Evolutionary conservation across 2,797 vertebrate genomes (phyloP), one percentile per base, ranked within the genome.

Genomic region (Neopelma chrysocephalum): DNA sequence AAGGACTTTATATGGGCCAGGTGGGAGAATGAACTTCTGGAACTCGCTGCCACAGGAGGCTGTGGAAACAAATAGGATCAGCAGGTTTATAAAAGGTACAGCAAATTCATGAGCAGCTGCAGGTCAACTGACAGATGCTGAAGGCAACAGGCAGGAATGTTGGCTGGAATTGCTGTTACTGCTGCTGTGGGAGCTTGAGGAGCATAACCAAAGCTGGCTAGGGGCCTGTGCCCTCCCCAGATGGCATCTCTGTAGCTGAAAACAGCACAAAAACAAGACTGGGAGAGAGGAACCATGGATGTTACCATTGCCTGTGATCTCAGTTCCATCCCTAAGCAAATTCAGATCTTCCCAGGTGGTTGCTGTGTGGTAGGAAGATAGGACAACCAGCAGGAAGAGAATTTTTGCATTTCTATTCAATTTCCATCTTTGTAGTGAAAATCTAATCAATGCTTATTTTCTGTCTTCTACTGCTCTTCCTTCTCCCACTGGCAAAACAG

Each of bases 51-150:
- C 66, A 62, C 56, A 42, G 89, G 78, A 91, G 64, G 66, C 0
- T 80, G 91, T 89, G 47, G 54, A 85, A 93, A 91, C 66, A 87
- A 84, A 76, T 17, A n/a, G 75, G 31, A 62, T 84, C 91, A 93
- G 91, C 89, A 94, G 87, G 84, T 92, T 95, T 92, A 12, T 61
- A 65, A 92, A 94, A 75, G 82, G n/a, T 86, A 25, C 7, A 88
- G 86, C 50, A 82, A 69, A 81, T 78, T 86, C 27, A 5, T 11
- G 70, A 92, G 64, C 80, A 80, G 72, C 76, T 69, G 76, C 64
- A 61, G 42, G 50, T 57, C 69, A 27, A 69, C 54, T 78, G 80
- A 12, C 61, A 93, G 82, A 65, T 47, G 70, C 70, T 79, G 60
- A 84, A 89, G 43, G 87, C 51, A 82, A 22, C 71, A 75, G 89